A percentile compares a stretch with the other conserved stretches of the same genome.
These are phyloP conservation scores for Hydropotes inermis DNA, from an alignment of 2,113 vertebrate species.

Conservation along the genomic window DNA sequence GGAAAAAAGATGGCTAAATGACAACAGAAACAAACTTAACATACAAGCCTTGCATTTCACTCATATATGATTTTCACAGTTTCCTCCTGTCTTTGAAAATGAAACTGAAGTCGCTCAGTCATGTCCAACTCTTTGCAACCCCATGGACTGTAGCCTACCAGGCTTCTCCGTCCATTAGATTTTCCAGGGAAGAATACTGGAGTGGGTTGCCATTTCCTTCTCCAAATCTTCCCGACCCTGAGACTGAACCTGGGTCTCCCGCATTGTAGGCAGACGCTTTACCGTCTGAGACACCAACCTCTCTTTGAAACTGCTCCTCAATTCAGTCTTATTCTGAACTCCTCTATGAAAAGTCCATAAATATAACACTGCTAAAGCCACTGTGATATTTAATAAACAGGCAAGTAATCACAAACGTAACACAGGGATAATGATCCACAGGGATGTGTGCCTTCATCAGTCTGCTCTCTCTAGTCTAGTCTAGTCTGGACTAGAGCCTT, in stretches of 20 bases:
- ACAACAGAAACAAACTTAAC: constrained; percentile 14
- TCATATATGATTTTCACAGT: background rate
- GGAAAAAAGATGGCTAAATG: background rate
- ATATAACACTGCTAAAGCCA: background rate
- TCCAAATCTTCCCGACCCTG: too few relatives aligned
- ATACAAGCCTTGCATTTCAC: background rate
- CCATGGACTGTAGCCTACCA: too few relatives aligned
- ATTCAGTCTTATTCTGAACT: background rate
- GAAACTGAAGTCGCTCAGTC: too few relatives aligned
- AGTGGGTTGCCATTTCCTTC: too few relatives aligned
- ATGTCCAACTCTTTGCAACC: too few relatives aligned
- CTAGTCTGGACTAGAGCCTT: background rate
- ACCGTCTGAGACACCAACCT: background rate
- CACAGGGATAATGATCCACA: background rate
- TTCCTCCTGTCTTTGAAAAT: background rate
- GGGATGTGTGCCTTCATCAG: background rate
- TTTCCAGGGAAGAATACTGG: too few relatives aligned
- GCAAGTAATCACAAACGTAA: background rate
- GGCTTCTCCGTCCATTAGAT: too few relatives aligned
- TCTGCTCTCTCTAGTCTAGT: background rate
- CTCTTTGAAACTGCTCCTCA: background rate
- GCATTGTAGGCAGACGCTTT: too few relatives aligned
- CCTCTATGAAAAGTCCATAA: background rate
- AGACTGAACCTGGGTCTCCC: too few relatives aligned
- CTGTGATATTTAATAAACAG: background rate